A percentile compares a stretch with the other conserved stretches of the same genome.
Conservation (phyloP, 2,888 invertebrate species). For the Dicyrtomina minuta region DNA sequence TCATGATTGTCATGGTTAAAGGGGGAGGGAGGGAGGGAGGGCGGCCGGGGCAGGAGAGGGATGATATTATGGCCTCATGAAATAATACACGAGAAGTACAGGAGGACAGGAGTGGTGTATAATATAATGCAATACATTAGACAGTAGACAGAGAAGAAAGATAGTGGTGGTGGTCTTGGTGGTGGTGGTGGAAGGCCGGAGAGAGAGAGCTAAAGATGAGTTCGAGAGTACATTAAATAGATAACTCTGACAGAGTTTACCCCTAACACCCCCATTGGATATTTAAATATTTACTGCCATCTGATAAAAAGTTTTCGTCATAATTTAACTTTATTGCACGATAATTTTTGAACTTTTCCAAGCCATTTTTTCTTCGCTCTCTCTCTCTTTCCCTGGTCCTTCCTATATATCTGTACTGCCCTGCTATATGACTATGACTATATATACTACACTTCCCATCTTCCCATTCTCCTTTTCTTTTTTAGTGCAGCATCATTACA, state of each 20-base stretch:
- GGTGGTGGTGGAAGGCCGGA: not conserved
- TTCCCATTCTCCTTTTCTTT: too few relatives aligned
- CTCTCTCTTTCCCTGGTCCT: too few relatives aligned
- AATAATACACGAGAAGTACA: too few relatives aligned
- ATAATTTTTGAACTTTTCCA: slow-evolving; percentile 17
- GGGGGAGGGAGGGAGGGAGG: not conserved
- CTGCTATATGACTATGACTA: too few relatives aligned
- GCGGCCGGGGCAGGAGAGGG: not conserved
- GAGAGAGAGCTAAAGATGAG: not conserved
- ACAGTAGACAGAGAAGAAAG: too few relatives aligned
- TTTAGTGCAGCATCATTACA: too few relatives aligned
- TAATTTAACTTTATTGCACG: slow-evolving; percentile 28
- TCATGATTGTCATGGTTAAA: not conserved
- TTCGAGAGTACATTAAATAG: not conserved
- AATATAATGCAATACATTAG: too few relatives aligned
- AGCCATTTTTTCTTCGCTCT: not conserved
- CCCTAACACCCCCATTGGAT: not conserved
- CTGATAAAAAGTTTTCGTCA: slow-evolving; percentile 26
- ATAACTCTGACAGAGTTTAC: not conserved
- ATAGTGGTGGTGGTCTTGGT: not conserved
- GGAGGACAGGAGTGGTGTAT: too few relatives aligned
- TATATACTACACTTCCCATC: too few relatives aligned
- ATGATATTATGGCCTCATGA: too few relatives aligned
- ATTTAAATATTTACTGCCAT: slow-evolving; percentile 31
- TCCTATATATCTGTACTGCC: too few relatives aligned